Evolutionary conservation across 2,113 vertebrate species (phyloP), one percentile per base, ranked within the genome.

Genomic region (Dasyornis broadbenti): DNA sequence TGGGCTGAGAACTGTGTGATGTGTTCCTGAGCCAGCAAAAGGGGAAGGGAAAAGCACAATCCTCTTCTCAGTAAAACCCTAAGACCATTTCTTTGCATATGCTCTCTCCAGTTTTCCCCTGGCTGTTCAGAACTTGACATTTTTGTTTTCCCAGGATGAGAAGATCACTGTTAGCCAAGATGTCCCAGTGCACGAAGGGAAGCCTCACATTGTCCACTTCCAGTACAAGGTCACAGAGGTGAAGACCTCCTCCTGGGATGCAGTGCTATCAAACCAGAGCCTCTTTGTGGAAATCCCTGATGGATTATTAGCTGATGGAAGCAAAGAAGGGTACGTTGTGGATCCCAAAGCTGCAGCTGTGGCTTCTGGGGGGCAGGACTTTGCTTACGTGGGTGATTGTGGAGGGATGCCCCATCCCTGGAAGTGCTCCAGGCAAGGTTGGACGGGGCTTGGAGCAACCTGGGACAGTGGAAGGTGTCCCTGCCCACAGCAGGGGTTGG

Each of bases 261-360:
- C 99, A 19, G 98, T 98, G 94, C 98, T 99, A 45, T 98, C 98
- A 22, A 98, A 98, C 65, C 98, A 98, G 97, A 98, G 98, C 97
- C 98, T 99, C 97, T 99, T 99, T 95, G 98, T 99, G 98, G 99
- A 99, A 98, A 98, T 99, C 91, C 99, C 99, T 69, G 97, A 98
- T 1, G 99, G 99, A 82, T 95, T 97, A 86, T 98, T 99, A 97
- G 98, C 97, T 84, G 99, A 99, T 94, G 99, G 99, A 70, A 99
- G 99, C 98, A 99, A 99, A 97, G 99, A 99, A 96, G 99, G 99
- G 99, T 99, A 96, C 95, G 98, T 72, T 90, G 26, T 52, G 80
- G n/a, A 77, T 63, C 50, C 42, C 42, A 24, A 6, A 57, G 57
- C 40, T 60, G 35, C 1, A 4, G 19, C 53, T 0, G 0, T 15